phyloP scores from a whole-genome alignment of 2,797 vertebrate species.

The Hirundo rustica region DNA sequence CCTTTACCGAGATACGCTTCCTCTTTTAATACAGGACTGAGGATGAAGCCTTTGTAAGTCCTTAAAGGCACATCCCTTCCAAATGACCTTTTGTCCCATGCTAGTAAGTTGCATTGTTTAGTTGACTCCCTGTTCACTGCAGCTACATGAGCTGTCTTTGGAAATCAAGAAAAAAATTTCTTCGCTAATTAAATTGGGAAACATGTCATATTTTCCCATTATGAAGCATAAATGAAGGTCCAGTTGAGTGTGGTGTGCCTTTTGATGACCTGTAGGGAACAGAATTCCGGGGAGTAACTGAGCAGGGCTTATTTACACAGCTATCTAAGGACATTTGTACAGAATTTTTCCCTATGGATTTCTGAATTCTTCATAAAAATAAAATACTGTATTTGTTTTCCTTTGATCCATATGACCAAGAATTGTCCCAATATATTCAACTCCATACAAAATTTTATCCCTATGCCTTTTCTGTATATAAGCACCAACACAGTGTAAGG shows the following conservation, averaged over 20 bases:
- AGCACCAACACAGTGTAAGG: background rate
- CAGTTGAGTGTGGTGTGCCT: background rate
- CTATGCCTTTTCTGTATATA: background rate
- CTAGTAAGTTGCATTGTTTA: slow-evolving; percentile 76
- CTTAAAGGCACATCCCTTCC: slow-evolving; percentile 83
- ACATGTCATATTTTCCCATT: slow-evolving; percentile 71
- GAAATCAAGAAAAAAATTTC: slow-evolving; percentile 32
- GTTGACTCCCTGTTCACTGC: slow-evolving; percentile 48
- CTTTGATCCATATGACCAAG: background rate
- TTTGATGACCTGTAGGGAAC: slow-evolving; percentile 38
- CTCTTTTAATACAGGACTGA: slow-evolving; percentile 79
- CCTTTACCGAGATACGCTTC: slow-evolving; percentile 87
- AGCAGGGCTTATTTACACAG: background rate
- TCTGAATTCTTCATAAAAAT: background rate
- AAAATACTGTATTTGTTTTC: background rate
- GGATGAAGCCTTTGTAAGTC: slow-evolving; percentile 80
- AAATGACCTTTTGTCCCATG: slow-evolving; percentile 82
- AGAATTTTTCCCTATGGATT: background rate
- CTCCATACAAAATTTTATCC: background rate
- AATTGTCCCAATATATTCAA: background rate
- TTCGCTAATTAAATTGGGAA: slow-evolving; percentile 77
- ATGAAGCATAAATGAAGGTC: slow-evolving; percentile 65
- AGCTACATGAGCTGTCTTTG: slow-evolving; percentile 73
- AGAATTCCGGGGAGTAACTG: slow-evolving; percentile 36
- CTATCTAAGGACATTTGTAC: background rate